Evolutionary conservation across 2,797 vertebrate species (phyloP).

Genomic region (Liasis olivaceus): DNA sequence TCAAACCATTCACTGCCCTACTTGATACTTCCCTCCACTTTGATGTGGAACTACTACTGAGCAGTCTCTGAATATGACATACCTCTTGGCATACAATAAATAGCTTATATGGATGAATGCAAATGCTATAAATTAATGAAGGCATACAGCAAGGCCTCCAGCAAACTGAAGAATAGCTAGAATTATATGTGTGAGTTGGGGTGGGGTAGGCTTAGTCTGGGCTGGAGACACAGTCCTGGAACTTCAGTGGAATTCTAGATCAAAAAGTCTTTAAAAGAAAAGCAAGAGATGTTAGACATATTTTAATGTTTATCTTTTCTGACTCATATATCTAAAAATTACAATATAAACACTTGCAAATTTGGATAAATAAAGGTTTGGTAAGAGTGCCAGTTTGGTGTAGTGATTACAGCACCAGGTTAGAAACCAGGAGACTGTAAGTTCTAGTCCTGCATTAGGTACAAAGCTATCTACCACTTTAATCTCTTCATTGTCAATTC

Average conservation of each 20-base stretch:
- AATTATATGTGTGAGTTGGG: neutral
- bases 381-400: no score
- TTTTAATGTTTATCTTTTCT: neutral
- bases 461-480: no score
- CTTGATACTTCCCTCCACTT: neutral
- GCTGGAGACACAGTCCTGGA: no score
- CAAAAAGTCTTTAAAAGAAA: neutral
- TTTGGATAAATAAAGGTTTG: neutral
- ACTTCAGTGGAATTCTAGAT: neutral
- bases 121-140: neutral
- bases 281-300: neutral
- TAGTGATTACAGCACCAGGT: no score
- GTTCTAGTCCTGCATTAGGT: no score
- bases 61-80: neutral
- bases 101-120: neutral
- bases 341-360: no score
- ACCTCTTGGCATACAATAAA: neutral
- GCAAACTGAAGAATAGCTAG: neutral
- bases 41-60: neutral
- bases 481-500: no score
- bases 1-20: neutral
- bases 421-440: no score
- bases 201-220: no score
- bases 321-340: neutral
- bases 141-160: neutral